Evolutionary conservation across 2,797 vertebrate genomes (phyloP), one percentile per base, ranked within the genome.

Genomic region (Gymnodraco acuticeps): DNA sequence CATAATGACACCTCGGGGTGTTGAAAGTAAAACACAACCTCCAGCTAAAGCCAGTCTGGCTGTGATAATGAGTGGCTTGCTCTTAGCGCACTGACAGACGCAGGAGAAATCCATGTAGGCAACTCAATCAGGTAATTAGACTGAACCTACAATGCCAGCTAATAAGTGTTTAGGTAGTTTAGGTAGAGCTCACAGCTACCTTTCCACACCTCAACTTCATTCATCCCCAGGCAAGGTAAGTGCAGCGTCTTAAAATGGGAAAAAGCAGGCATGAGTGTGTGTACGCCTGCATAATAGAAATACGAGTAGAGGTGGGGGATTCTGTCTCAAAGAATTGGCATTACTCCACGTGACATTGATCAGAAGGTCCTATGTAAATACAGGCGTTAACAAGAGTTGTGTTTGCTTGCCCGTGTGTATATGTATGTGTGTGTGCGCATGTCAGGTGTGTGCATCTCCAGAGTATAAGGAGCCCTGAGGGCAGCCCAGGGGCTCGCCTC

Each of bases 41-140:
- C 93, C 89, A 94, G 94, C 89, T 82, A 93, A 95, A 94, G 92
- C 90, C 89, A 89, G 92, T 94, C 95, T 91, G 91, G 88, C 95
- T 93, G 95, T 93, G 95, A 95, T 97, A 97, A 97, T 96, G 94
- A 97, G 95, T 87, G 93, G 92, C 91, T 93, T 94, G 89, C 87
- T 93, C 90, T 88, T 88, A 95, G 92, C 15, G 81, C 86, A 73
- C 93, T 95, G 95, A 95, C 94, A 96, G 94, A 96, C 89, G 92
- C 92, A 84, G 85, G 56, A 79, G 77, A 94, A 93, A 93, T 94
- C 91, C 75, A 70, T 65, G 87, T 86, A 92, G 94, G 93, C 93
- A 95, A 94, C 89, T 91, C 94, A 94, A 94, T 93, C 94, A 94
- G 93, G 92, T 96, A 96, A 97, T 97, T 96, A 96, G 92, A 93